Evolutionary conservation across 2,888 invertebrate genomes (phyloP).

Genomic region (Stenodera caucasica): DNA sequence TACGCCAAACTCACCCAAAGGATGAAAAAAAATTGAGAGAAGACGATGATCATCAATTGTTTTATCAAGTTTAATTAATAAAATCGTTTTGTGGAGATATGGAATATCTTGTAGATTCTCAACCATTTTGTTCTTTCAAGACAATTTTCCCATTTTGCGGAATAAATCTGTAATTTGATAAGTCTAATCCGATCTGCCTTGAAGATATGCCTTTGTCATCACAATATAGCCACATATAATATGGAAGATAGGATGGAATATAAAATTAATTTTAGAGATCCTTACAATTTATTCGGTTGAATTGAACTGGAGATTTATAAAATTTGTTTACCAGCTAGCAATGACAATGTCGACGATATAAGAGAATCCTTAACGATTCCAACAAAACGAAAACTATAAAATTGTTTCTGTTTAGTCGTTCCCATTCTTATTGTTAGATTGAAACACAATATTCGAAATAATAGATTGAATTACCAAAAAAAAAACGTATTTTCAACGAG

Average conservation of each 20-base stretch:
- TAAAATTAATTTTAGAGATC: slow-evolving; percentile 21
- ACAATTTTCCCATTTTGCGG: slow-evolving; percentile 1
- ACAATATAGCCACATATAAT: background rate
- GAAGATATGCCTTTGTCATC: slow-evolving; percentile 28
- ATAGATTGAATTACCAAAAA: slow-evolving; percentile 1
- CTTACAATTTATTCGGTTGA: slow-evolving; percentile 16
- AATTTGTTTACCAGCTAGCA: background rate
- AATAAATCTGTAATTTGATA: slow-evolving; percentile 23
- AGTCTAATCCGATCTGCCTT: slow-evolving; percentile 28
- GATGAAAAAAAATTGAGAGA: no score
- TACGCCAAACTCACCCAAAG: background rate
- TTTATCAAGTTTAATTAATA: slow-evolving; percentile 27
- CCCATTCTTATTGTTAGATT: background rate
- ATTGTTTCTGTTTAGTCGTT: background rate
- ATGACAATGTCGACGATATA: slow-evolving; percentile 4
- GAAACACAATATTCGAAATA: slow-evolving; percentile 10
- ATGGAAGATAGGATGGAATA: slow-evolving; percentile 14
- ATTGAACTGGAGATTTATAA: slow-evolving; percentile 17
- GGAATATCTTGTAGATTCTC: background rate
- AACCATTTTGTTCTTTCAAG: background rate
- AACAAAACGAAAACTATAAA: background rate
- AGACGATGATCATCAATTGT: slow-evolving; percentile 13
- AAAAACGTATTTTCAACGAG: slow-evolving; percentile 8
- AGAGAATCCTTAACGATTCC: background rate
- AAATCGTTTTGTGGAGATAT: slow-evolving; percentile 16